A percentile compares a stretch with the other conserved stretches of the same genome.
These are phyloP conservation scores for Periplaneta americana DNA, from an alignment of 1,140 invertebrate species.

Conservation along the genomic window DNA sequence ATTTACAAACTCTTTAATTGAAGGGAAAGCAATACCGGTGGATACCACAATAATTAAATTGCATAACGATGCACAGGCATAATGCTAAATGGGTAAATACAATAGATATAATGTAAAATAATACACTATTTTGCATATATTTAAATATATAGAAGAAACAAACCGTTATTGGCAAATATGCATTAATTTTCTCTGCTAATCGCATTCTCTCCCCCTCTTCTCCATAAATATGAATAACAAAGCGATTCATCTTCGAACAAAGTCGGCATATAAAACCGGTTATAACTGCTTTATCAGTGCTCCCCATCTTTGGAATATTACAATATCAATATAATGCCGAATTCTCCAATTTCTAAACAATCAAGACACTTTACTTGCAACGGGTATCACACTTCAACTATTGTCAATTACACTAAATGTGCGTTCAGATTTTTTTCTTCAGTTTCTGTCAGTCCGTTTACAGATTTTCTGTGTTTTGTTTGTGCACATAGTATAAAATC, in stretches of 20 bases:
- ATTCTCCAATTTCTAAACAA: not conserved
- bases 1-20: no score
- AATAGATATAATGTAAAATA: not conserved
- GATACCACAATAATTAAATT: not conserved
- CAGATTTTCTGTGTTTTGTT: no score
- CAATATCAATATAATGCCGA: not conserved
- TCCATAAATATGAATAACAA: conserved; percentile 70
- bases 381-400: not conserved
- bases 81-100: not conserved
- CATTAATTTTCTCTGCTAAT: conserved; percentile 68
- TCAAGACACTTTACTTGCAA: not conserved
- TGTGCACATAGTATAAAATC: no score
- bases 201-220: conserved; percentile 64
- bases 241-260: conserved; percentile 72
- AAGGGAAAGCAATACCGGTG: no score
- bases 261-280: conserved; percentile 73
- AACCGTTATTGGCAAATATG: conserved; percentile 68
- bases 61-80: not conserved
- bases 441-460: no score
- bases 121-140: conserved; percentile 20
- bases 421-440: no score
- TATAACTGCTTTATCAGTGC: conserved; percentile 65
- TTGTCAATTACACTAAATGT: not conserved
- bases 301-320: conserved; percentile 53
- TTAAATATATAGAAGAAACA: conserved; percentile 28